phyloP scores from a whole-genome alignment of 2,113 vertebrate genomes.

The Spilogale gracilis region DNA sequence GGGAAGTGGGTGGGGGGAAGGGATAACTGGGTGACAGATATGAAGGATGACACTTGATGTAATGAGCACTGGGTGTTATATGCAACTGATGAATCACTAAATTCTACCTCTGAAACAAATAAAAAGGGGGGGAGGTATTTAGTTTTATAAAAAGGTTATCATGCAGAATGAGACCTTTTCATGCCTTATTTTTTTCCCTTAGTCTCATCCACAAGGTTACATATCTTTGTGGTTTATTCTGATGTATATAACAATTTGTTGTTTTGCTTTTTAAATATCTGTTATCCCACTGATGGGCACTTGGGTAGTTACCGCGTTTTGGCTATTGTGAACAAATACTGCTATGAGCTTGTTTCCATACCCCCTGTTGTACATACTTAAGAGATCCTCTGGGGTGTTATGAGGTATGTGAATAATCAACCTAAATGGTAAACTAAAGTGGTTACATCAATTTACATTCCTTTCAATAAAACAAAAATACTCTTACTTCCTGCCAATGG shows the following conservation, averaged over 20 bases:
- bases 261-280: neutral
- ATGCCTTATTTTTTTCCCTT: slow-evolving; percentile 6
- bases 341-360: neutral
- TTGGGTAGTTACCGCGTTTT: neutral
- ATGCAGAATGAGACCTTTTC: neutral
- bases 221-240: slow-evolving; percentile 8
- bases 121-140: neutral
- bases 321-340: neutral
- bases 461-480: neutral
- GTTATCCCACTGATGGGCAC: neutral
- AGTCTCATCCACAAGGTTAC: neutral
- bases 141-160: neutral
- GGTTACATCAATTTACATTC: neutral
- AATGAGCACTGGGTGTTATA: neutral
- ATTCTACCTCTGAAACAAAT: neutral
- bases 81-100: neutral
- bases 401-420: neutral
- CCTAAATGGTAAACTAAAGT: neutral
- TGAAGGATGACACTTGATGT: neutral
- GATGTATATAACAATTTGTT: neutral
- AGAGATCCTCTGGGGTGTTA: neutral
- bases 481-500: slow-evolving; percentile 14
- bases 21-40: neutral
- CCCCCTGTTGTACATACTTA: neutral
- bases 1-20: too few species aligned